Percentiles rank a stretch among this genome's conserved stretches.
Evolutionary conservation across 2,113 vertebrate genomes (phyloP).

Genomic region (Gambusia holbrooki): DNA sequence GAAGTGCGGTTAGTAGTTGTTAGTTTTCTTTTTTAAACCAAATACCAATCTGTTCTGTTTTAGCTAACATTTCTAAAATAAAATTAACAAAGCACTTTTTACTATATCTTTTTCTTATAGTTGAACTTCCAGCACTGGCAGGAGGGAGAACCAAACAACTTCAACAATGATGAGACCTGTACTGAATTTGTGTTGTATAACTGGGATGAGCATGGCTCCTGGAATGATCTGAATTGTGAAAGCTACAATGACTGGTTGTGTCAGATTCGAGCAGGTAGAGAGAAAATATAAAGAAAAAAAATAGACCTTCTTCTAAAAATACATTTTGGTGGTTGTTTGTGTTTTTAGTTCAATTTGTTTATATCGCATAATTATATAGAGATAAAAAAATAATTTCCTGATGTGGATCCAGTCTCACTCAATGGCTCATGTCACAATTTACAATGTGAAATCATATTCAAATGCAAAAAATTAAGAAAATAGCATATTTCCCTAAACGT

Average conservation of each 20-base stretch:
- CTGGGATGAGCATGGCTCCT: constrained; percentile 49
- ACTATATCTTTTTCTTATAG: constrained; percentile 68
- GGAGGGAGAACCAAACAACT: constrained; percentile 92
- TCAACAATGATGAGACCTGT: constrained; percentile 87
- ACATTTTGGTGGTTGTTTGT: not conserved
- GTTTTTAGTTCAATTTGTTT: not conserved
- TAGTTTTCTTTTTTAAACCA: not conserved
- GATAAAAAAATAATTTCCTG: not conserved
- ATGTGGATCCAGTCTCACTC: not conserved
- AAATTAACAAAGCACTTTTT: not conserved
- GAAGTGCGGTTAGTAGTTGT: constrained; percentile 84
- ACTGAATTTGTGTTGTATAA: constrained; percentile 76
- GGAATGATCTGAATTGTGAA: constrained; percentile 91
- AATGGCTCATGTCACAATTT: too few species aligned
- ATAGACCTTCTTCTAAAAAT: not conserved
- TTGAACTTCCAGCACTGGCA: constrained; percentile 88
- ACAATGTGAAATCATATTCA: not conserved
- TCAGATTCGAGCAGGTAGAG: constrained; percentile 89
- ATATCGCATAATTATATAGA: not conserved
- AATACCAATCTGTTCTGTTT: not conserved
- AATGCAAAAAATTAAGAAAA: not conserved
- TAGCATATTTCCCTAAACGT: not conserved
- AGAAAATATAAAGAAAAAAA: not conserved
- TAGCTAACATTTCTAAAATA: not conserved
- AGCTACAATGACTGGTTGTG: constrained; percentile 88